Evolutionary conservation across 37 sponge, comb jelly and placozoan species (phyloP), one percentile per base, ranked within the genome.

Genomic region (Diacarnus erythraeanus): DNA sequence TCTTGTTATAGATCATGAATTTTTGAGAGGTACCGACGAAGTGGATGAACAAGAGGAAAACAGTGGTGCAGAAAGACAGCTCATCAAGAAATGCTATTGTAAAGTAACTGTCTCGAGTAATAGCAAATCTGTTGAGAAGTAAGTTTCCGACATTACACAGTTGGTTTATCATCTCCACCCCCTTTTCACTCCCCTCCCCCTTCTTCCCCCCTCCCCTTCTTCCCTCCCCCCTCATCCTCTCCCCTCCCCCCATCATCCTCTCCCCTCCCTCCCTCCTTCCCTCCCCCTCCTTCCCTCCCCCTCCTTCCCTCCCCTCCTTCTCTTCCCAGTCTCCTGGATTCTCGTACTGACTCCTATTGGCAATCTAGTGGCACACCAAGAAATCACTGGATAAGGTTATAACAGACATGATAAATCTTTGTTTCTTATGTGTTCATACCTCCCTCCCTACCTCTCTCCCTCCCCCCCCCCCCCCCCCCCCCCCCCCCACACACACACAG

Each of bases 311-410:
- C 26, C 23, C 47, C 72, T 72, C 72, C 18, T 25, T 34, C 2
- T 5, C 42, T 72, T 22, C 72, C 17, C 27, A 5, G 9, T 22
- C 27, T 30, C 36, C 25, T 17, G 5, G 2, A 29, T 22, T 74
- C 31, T 6, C 18, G 58, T 43, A 35, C 43, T 17, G 38, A 35
- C 42, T 12, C 12, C 42, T 23, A 26, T n/a, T 93, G 94, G 91
- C 94, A 93, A 76, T 93, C 94, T n/a, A 89, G 79, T 86, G 94
- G 94, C 0, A 80, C 87, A 22, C 87, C 94, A 38, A 40, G 87
- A 31, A 83, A 69, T 3, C 94, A 93, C 56, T 93, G 91, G 90
- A 89, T 93, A 23, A 71, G 93, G 76, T 78, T 63, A 6, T n/a
- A 8, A 23, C 31, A 29, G 8, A 63, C 64, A 29, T 63, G 20